Percentiles rank a stretch among this genome's conserved stretches.
phyloP scores from a whole-genome alignment of 2,888 invertebrate species.

The Eupithecia exiguata region DNA sequence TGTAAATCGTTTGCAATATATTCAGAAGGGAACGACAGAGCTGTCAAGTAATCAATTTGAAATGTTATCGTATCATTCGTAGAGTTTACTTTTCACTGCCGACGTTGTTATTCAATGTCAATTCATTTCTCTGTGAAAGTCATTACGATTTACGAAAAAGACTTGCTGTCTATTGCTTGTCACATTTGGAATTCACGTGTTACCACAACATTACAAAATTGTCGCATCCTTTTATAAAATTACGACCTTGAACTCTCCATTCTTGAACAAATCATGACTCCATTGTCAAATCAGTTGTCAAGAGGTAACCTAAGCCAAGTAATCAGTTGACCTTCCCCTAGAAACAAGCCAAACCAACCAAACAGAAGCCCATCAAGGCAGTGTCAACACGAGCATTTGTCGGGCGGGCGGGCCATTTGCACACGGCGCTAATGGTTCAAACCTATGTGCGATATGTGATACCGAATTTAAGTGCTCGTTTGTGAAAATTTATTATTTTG shows the following conservation, averaged over 20 bases:
- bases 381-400: slow-evolving; percentile 31
- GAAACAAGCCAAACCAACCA: slow-evolving; percentile 19
- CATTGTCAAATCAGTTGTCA: not conserved
- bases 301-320: not conserved
- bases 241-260: no score
- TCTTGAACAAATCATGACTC: no score
- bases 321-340: not conserved
- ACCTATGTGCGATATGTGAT: not conserved
- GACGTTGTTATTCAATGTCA: not conserved
- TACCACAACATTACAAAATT: no score
- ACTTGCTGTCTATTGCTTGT: not conserved
- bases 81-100: not conserved
- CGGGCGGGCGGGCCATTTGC: slow-evolving; percentile 23
- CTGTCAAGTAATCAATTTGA: not conserved
- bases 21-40: not conserved
- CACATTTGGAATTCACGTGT: not conserved
- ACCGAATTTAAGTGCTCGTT: not conserved
- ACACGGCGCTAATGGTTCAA: slow-evolving; percentile 2
- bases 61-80: not conserved
- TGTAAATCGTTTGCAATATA: not conserved
- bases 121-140: not conserved
- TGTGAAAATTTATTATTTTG: not conserved
- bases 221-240: no score
- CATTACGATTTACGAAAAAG: not conserved
- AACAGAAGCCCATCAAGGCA: slow-evolving; percentile 28